Evolutionary conservation across 2,113 vertebrate species (phyloP), one percentile per base, ranked within the genome.

Genomic region (Egretta garzetta): DNA sequence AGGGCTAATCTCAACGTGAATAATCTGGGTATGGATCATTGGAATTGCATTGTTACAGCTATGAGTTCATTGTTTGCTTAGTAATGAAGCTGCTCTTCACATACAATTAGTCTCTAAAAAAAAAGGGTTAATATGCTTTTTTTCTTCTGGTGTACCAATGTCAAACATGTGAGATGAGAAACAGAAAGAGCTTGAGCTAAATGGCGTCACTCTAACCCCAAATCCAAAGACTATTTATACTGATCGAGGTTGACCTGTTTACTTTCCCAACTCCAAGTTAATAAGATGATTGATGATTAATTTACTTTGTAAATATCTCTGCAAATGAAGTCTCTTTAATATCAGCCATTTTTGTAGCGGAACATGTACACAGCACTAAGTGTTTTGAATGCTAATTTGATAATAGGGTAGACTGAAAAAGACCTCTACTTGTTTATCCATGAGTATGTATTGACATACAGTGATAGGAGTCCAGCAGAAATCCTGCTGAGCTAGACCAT

Each of bases 251-350:
- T 97, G 96, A 92, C 88, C 77, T 64, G 70, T 92, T 96, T 95
- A 90, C 68, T 95, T 95, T 92, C 77, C 88, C 68, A 58, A 56
- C 87, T 96, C 52, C 4, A 67, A 89, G 79, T 88, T 97, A 96
- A 97, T 94, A 80, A 59, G 45, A 96, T 92, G 97, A 96, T 93
- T 96, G 97, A 97, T 98, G 96, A 97, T 88, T 97, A 93, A 96
- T 97, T 97, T 96, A 95, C 73, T 97, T 93, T 80, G 80, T 93
- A 96, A 97, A 96, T 76, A 80, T 50, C 64, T 86, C 82, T 90
- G 77, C 71, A 96, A 86, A 92, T 55, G 39, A 95, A 94, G 81
- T 87, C 50, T 93, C 79, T 96, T 95, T 95, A 83, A 73, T 59
- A 96, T 75, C 79, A 96, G 88, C 63, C 50, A 50, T 80, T 93